These are phyloP conservation scores for Oncorhynchus tshawytscha DNA, from an alignment of 2,113 vertebrate species.

Conservation along the genomic window DNA sequence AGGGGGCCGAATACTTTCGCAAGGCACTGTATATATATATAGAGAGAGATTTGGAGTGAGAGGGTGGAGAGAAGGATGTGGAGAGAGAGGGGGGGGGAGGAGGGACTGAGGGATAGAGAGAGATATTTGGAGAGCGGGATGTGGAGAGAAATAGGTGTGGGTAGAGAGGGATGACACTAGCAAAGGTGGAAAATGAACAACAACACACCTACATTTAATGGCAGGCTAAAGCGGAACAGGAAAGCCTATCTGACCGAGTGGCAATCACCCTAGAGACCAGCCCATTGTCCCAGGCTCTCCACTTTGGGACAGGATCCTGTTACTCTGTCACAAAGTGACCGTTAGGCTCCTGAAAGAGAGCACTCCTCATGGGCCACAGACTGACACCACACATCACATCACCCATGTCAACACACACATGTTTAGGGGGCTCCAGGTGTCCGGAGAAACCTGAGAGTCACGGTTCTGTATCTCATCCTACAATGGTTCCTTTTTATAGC, in stretches of 20 bases:
- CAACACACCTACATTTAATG: slow-evolving; percentile 46
- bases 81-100: too few relatives aligned
- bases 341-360: slow-evolving; percentile 71
- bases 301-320: slow-evolving; percentile 65
- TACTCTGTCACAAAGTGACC: slow-evolving; percentile 68
- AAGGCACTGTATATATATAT: not conserved
- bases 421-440: slow-evolving; percentile 58
- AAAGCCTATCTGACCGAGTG: slow-evolving; percentile 63
- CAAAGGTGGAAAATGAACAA: not conserved
- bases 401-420: slow-evolving; percentile 58
- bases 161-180: not conserved
- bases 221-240: slow-evolving; percentile 31
- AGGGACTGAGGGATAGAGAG: too few relatives aligned
- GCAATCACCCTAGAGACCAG: slow-evolving; percentile 61
- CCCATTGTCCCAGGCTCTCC: slow-evolving; percentile 64
- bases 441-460: not conserved
- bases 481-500: not conserved
- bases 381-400: slow-evolving; percentile 60
- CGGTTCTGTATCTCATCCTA: not conserved
- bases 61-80: too few relatives aligned
- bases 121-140: too few relatives aligned
- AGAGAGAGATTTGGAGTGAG: not conserved
- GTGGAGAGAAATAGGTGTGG: too few relatives aligned
- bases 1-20: too few relatives aligned
- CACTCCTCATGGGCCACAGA: slow-evolving; percentile 50